A percentile compares a stretch with the other conserved stretches of the same genome.
Evolutionary conservation across 2,113 vertebrate species (phyloP).

Genomic region (Callocephalon fimbriatum): DNA sequence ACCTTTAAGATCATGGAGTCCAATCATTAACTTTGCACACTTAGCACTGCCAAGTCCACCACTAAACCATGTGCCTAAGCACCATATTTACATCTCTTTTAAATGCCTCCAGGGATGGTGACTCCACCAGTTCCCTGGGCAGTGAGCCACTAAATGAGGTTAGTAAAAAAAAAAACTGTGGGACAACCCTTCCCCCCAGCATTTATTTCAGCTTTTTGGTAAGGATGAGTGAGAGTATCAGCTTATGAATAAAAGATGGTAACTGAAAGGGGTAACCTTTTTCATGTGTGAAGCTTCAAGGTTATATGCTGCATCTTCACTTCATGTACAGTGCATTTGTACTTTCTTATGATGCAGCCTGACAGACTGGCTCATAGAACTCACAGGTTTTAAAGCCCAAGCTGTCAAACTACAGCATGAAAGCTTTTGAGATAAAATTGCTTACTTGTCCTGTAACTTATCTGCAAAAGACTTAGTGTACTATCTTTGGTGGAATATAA

Average conservation of each 20-base stretch:
- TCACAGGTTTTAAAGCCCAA: neutral
- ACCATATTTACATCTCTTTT: neutral
- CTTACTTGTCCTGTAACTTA: neutral
- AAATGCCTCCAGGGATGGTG: neutral
- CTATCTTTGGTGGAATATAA: neutral
- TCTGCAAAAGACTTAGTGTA: neutral
- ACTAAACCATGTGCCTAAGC: neutral
- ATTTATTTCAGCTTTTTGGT: neutral
- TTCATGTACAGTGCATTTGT: neutral
- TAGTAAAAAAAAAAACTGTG: neutral
- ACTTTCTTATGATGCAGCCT: neutral
- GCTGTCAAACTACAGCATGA: neutral
- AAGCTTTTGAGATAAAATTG: neutral
- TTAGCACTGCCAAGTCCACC: neutral
- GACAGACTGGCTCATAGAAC: neutral
- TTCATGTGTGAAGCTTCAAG: neutral
- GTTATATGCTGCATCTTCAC: neutral
- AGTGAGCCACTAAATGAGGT: neutral
- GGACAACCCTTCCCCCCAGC: rapidly evolving
- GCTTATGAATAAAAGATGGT: neutral
- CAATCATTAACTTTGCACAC: neutral
- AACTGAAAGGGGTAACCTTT: neutral
- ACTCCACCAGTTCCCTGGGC: neutral
- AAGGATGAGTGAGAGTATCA: neutral
- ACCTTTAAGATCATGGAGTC: neutral